Evolutionary conservation across 2,888 invertebrate species (phyloP), one percentile per base, ranked within the genome.

Genomic region (Caenorhabditis afra): DNA sequence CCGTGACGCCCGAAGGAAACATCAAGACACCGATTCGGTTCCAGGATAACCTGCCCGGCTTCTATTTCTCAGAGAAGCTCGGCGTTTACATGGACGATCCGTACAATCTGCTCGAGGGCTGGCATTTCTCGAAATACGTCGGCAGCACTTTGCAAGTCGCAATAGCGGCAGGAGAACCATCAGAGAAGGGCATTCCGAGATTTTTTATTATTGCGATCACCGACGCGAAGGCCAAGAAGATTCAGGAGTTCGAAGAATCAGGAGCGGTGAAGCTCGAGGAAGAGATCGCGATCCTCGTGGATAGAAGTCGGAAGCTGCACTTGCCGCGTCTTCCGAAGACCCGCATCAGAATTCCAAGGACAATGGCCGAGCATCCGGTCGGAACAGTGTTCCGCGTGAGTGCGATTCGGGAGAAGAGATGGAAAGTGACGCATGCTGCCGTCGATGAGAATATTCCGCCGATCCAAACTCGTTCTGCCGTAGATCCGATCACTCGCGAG

Each of bases 1-100:
- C 71, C 0, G 22, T 47, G 14, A 39, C 61, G 0, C 10, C 12
- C 7, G 41, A 41, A 3, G 14, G 14, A 41, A 41, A 41, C 12
- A 8, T 41, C 4, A 55, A 71, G 55, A 8, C 20, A 4, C 47
- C 23, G 0, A 71, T 71, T 22, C 55, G 55, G 0, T 10, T 12
- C 3, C 8, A 22, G 5, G 37, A 62, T 18, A 57, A 57, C 14
- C 35, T 62, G 5, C 61, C 61, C 18, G 71, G 71, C 14, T 71
- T 64, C 44, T 71, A 55, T 35, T 49, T 18, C 12, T 49, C 29
- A 0, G 18, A 62, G 23, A 3, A 12, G 0, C 29, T 64, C 7
- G 14, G 45, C 37, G 29, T 47, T 41, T 64, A 41, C 20, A 10
- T 71, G 7, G 71, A 71, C 22, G 71, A 71, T 23, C 71, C 71